Conservation (phyloP, 2,113 vertebrate genomes). For the Heteronetta atricapilla region DNA sequence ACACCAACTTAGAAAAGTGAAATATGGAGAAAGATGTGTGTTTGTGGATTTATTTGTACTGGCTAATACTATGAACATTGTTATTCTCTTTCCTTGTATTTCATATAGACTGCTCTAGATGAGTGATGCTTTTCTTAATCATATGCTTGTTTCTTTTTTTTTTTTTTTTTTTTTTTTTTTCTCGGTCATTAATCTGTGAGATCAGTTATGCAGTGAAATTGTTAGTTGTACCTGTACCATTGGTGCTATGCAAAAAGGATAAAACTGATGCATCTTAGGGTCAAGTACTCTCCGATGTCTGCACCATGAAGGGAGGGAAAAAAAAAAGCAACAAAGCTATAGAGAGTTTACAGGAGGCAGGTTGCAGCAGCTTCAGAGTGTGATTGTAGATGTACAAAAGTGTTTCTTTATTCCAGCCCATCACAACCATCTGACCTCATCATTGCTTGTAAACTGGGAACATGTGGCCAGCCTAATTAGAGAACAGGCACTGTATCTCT, state of each 20-base stretch:
- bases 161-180: neutral
- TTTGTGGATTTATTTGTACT: neutral
- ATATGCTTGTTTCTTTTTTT: neutral
- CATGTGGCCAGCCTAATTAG: neutral
- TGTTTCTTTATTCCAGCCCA: neutral
- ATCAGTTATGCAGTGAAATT: neutral
- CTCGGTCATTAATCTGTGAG: slow-evolving; percentile 3
- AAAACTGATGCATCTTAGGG: neutral
- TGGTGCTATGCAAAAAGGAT: neutral
- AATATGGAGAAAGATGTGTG: neutral
- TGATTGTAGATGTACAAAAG: neutral
- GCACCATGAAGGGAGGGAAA: neutral
- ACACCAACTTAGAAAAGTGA: neutral
- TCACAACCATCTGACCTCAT: neutral
- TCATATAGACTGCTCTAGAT: neutral
- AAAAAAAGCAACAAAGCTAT: neutral
- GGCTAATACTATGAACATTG: neutral
- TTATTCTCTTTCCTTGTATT: slow-evolving; percentile 16
- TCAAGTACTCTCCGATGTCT: neutral
- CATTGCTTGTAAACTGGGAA: neutral
- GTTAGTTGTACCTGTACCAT: neutral
- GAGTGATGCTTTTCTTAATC: neutral
- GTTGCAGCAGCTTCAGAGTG: neutral
- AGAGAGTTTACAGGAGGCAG: neutral
- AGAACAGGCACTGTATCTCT: neutral